Conservation (phyloP, 2,113 vertebrate genomes). For the Capreolus pygargus region DNA sequence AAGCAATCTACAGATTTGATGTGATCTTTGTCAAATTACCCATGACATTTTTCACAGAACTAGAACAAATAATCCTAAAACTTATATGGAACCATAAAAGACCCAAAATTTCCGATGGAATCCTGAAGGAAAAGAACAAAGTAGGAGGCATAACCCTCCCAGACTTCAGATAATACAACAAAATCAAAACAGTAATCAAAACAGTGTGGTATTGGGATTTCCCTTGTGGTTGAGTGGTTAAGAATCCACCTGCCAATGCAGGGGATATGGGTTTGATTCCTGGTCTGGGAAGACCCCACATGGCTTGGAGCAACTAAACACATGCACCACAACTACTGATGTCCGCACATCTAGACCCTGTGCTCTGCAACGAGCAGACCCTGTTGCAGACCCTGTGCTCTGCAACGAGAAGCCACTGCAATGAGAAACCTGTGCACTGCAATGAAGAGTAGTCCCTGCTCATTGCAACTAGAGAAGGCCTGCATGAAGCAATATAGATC, state of each 20-base stretch:
- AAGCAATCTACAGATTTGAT: background rate
- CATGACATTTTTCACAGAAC: background rate
- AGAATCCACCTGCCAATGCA: background rate
- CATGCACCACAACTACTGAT: background rate
- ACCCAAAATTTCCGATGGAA: background rate
- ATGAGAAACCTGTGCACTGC: background rate
- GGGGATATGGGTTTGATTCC: background rate
- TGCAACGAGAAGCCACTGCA: background rate
- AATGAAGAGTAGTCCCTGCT: background rate
- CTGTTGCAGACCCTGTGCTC: background rate
- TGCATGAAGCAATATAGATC: background rate
- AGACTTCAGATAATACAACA: background rate
- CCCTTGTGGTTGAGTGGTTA: background rate
- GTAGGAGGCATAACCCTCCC: background rate
- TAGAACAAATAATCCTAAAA: background rate
- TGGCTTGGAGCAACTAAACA: background rate
- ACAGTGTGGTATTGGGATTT: background rate
- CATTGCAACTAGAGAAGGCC: background rate
- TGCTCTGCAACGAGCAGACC: background rate
- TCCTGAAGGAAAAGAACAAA: background rate
- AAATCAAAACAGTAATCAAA: background rate
- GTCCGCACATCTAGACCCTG: background rate
- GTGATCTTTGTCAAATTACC: background rate
- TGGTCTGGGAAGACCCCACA: background rate
- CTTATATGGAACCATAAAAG: background rate